Conservation (phyloP, 2,113 vertebrate genomes). For the Ardeotis arabs region DNA sequence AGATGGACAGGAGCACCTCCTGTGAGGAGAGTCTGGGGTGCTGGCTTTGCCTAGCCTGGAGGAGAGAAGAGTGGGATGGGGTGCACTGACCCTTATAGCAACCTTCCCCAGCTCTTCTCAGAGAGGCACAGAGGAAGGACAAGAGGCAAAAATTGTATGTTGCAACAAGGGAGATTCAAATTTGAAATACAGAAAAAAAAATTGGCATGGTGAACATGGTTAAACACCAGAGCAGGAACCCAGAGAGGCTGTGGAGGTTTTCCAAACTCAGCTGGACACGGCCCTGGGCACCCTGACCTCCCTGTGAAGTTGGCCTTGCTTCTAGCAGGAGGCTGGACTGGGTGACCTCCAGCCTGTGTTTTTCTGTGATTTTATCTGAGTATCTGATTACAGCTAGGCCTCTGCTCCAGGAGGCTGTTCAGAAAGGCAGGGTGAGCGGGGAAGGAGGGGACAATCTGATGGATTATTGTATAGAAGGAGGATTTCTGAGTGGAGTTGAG, state of each 20-base stretch:
- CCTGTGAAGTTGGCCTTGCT: not conserved
- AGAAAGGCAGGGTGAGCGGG: not conserved
- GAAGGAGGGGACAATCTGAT: accelerated
- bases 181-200: not conserved
- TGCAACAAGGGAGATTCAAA: not conserved
- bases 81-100: accelerated
- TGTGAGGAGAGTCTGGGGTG: not conserved
- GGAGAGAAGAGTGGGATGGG: not conserved
- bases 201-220: accelerated
- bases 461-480: not conserved
- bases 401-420: not conserved
- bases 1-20: not conserved
- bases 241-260: not conserved
- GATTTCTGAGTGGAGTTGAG: not conserved
- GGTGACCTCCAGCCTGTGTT: not conserved
- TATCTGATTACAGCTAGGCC: not conserved
- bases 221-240: not conserved
- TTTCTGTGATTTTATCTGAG: not conserved
- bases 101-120: not conserved
- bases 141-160: not conserved
- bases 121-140: not conserved
- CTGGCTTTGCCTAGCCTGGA: not conserved
- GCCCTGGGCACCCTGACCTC: not conserved
- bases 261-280: accelerated
- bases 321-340: not conserved